These are phyloP conservation scores for Phrynocephalus versicolor DNA, from an alignment of 2,113 vertebrate species.

Conservation along the genomic window DNA sequence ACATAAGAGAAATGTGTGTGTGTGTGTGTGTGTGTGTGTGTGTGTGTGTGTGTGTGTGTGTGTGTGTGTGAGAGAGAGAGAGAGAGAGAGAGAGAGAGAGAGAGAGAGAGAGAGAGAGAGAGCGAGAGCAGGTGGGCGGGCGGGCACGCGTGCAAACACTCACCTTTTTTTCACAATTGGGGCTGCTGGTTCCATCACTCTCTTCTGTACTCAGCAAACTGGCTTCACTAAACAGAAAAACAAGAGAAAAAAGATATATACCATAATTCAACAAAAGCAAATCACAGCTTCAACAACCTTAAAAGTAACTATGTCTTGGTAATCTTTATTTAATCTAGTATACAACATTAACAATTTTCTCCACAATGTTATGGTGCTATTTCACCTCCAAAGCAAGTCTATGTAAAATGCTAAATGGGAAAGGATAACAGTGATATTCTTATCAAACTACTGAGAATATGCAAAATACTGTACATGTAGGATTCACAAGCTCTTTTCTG, in stretches of 20 bases:
- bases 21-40: no score
- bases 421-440: not conserved
- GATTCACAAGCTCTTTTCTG: not conserved
- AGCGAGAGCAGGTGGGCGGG: no score
- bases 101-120: no score
- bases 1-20: no score
- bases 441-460: not conserved
- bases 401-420: not conserved
- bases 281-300: not conserved
- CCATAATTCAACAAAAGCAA: constrained; percentile 13
- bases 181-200: constrained; percentile 72
- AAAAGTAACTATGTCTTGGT: accelerated
- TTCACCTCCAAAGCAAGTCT: not conserved
- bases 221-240: constrained; percentile 72
- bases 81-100: no score
- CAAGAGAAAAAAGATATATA: constrained; percentile 39
- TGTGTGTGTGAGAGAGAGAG: no score
- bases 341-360: not conserved
- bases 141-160: no score
- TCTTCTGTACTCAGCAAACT: constrained; percentile 84
- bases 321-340: not conserved
- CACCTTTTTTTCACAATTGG: constrained; percentile 85
- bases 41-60: no score
- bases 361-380: not conserved
- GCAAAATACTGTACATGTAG: not conserved